Evolutionary conservation across 1,140 invertebrate genomes (phyloP).

Genomic region (Bathynomus jamesi): DNA sequence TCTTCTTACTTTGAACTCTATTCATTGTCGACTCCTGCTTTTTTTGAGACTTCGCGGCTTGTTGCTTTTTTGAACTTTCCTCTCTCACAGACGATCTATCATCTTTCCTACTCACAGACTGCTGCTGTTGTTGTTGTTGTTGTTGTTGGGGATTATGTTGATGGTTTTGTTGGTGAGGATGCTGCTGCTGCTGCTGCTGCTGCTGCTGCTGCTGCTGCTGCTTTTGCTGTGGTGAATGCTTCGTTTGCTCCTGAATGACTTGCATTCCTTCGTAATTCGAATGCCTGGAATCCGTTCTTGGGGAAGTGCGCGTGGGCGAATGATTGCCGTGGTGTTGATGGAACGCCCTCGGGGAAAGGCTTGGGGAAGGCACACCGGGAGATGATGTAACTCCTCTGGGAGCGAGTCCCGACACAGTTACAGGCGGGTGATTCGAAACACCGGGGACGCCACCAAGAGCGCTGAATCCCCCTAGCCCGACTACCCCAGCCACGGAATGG

Average conservation of each 20-base stretch:
- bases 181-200: background rate
- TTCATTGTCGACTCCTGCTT: too few species aligned
- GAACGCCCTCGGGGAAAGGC: background rate
- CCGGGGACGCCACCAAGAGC: conserved; percentile 20
- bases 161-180: background rate
- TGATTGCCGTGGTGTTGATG: background rate
- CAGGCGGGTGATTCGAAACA: conserved; percentile 4
- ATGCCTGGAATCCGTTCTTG: background rate
- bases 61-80: too few species aligned
- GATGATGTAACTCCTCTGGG: conserved; percentile 10
- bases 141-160: background rate
- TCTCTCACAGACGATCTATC: too few species aligned
- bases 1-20: too few species aligned
- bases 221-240: background rate
- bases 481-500: conserved; percentile 31
- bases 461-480: conserved; percentile 30
- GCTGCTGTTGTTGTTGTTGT: background rate
- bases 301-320: background rate
- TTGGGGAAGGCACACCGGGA: background rate
- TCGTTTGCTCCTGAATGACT: background rate
- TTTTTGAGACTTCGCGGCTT: too few species aligned
- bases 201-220: background rate
- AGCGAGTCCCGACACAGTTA: background rate
- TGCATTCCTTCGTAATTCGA: background rate
- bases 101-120: too few species aligned